Evolutionary conservation across 2,797 vertebrate genomes (phyloP), one percentile per base, ranked within the genome.

Genomic region (Erpetoichthys calabaricus): DNA sequence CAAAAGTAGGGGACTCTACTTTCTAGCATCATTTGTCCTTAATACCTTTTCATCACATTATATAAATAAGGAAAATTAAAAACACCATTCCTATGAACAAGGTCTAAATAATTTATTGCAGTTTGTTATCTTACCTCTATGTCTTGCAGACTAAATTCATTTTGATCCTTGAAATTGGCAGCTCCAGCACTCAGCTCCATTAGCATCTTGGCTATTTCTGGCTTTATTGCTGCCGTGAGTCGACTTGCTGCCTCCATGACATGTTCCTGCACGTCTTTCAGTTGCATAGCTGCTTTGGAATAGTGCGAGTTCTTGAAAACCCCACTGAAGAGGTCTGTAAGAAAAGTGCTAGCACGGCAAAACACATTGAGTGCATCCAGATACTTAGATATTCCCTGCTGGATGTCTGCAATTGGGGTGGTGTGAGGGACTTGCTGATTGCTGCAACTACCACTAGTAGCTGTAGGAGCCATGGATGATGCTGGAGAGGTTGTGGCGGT

Each of bases 201-300:
- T 76, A 99, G 85, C 96, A 99, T 99, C 86, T 99, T 99, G 83
- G 92, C 96, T 41, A 99, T 98, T 83, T 99, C 96, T 0, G 96
- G 96, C 82, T 99, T 99, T 88, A 99, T 97, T 86, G 94, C 94
- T 67, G 96, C 92, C 62, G 96, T 99, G 74, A 99, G 88, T 68
- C 94, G 87, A 71, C 92, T 92, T 59, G 96, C 93, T 62, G 91
- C 92, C 79, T 98, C 94, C 91, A 95, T 97, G 86, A 98, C 94
- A 63, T 97, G 94, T 89, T 97, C 96, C 89, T 99, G 96, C 85
- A 99, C 96, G 77, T 99, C 96, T 76, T 94, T 97, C 80, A 99
- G 91, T 86, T 99, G 93, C 89, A 90, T 90, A 87, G 96, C 94
- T 74, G 94, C 92, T 90, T 97, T 99, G 63, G 92, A 94, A 80